Evolutionary conservation across 2,888 invertebrate species (phyloP), one percentile per base, ranked within the genome.

Genomic region (Parochlus steinenii): DNA sequence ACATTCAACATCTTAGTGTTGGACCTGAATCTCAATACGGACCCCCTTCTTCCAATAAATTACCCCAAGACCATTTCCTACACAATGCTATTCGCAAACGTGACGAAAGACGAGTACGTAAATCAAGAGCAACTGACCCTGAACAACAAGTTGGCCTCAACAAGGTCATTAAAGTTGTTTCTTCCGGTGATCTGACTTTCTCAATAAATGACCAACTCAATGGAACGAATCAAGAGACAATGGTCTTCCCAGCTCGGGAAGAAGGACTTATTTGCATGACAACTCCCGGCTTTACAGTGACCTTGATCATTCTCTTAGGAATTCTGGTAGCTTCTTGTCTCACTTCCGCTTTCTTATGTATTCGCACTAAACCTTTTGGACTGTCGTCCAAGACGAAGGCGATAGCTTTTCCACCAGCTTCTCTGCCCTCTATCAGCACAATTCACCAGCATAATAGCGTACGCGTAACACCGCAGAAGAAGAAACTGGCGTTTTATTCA

Each of bases 251-350:
- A 3, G 71, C 74, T 3, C 61, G 65, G 11, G 70, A 71, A 44
- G 67, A 70, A 43, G 73, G 72, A 15, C 62, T 86, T 41, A 86
- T 90, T 43, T 90, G 89, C 58, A 87, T 90, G 86, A 87, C 89
- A 1, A 87, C 87, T 4, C 81, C 86, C n/a, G 86, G 89, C 8
- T 90, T 90, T 50, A 80, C 86, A 24, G 79, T 83, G 20, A 83
- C 86, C 18, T 64, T 90, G 18, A 72, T 87, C 33, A 71, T 89
- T 30, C 66, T 90, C 16, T 65, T 90, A 39, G 80, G 76, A 35
- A 79, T 89, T 33, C 63, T 90, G 45, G 63, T 89, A 38, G 73
- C 80, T 39, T 86, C 89, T 7, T 90, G 87, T 52, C 64, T 85
- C 20, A 68, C 87, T 43, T 87, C 89, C 32, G 81, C 85, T 15